phyloP scores from a whole-genome alignment of 2,113 vertebrate genomes.

The Muntiacus reevesi region DNA sequence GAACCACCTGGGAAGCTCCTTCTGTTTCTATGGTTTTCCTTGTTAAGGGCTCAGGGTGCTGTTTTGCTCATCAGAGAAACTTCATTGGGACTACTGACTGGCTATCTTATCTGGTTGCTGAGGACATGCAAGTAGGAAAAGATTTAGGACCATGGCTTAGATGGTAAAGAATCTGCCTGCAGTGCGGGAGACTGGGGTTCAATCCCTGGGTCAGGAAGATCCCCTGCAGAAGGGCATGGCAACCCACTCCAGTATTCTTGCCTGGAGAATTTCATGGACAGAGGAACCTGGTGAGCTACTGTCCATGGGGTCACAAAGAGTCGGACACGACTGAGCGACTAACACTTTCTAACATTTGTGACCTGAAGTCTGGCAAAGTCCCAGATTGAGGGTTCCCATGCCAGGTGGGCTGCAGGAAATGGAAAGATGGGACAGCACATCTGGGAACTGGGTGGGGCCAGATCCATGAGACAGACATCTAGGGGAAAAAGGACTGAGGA shows the following conservation, averaged over 20 bases:
- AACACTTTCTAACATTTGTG: neutral
- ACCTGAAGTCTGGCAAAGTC: neutral
- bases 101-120: neutral
- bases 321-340: neutral
- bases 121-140: neutral
- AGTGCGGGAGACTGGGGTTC: neutral
- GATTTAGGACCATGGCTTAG: neutral
- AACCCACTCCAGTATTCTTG: neutral
- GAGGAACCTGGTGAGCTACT: neutral
- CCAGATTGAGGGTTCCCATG: neutral
- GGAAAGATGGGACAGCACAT: rapidly evolving
- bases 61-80: neutral
- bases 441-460: neutral
- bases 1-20: neutral
- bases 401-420: neutral
- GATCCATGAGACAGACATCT: neutral
- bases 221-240: neutral
- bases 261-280: neutral
- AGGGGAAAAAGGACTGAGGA: neutral
- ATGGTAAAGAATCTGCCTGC: neutral
- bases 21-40: neutral
- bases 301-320: neutral
- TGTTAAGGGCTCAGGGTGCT: neutral
- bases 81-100: neutral
- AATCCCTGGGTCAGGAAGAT: neutral